Percentiles rank a stretch among this genome's conserved stretches.
These are phyloP conservation scores for Sitodiplosis mosellana DNA, from an alignment of 1,140 invertebrate genomes.

Conservation along the genomic window DNA sequence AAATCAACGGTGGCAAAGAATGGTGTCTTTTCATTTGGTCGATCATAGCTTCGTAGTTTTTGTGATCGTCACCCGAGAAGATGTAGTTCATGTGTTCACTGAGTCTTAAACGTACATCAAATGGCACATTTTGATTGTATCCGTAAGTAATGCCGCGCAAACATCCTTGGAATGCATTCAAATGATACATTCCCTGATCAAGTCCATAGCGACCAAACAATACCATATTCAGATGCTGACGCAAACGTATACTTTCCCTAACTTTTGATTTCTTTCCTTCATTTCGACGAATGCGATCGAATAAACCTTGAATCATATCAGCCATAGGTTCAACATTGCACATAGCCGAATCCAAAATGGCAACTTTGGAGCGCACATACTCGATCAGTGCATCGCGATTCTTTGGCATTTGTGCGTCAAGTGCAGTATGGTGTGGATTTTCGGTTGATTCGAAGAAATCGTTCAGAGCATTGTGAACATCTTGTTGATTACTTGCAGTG, in stretches of 20 bases:
- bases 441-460: conserved; percentile 18
- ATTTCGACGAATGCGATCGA: conserved; percentile 25
- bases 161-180: conserved; percentile 24
- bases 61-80: conserved; percentile 25
- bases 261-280: conserved; percentile 26
- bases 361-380: conserved; percentile 17
- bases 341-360: conserved; percentile 11
- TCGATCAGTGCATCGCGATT: conserved; percentile 13
- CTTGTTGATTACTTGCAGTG: conserved; percentile 26
- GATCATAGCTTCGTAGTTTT: conserved; percentile 27
- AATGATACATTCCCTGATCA: conserved; percentile 26
- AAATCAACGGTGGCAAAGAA: conserved; percentile 9
- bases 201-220: conserved; percentile 32
- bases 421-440: conserved; percentile 7
- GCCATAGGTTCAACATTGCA: conserved; percentile 21
- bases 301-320: conserved; percentile 9
- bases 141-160: conserved; percentile 24
- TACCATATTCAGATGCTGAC: conserved; percentile 30
- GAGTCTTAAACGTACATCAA: conserved; percentile 25
- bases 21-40: conserved; percentile 17
- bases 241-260: conserved; percentile 23
- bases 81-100: conserved; percentile 28
- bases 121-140: conserved; percentile 19
- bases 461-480: conserved; percentile 26
- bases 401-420: conserved; percentile 11